Base-by-base conservation (phyloP, 64 coral and sea anemone species). In the Anthopleura sola region DNA sequence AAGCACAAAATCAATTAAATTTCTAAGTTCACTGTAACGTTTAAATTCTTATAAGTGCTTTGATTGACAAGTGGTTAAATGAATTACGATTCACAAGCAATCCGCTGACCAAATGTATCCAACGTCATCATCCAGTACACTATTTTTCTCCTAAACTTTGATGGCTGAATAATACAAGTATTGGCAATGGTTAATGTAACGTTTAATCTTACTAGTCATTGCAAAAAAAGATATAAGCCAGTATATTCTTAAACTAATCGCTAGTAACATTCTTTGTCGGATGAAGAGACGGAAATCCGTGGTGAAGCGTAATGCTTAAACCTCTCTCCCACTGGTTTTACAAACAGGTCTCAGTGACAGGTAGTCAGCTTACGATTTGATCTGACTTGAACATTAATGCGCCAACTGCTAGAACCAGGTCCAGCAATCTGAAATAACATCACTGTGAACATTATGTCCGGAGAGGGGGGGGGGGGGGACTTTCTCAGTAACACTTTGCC, bases 351-450 rank as follows among this genome's bases (percentile, higher is more conserved):
- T 32, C n/a, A 71, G 28, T 71, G 66, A 71, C 66, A 71, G 26
- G 66, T 28, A 71, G 66, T 71, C n/a, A 32, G 66, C 66, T 71
- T 71, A 34, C n/a, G 66, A 71, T 71, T 69, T 34, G 66, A 71
- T 71, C 26, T 29, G 66, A 71, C 66, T 36, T 32, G 66, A 71
- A 36, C 21, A 62, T 62, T 62, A 26, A 53, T 53, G 50, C 50
- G 40, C 40, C 4, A 44, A 44, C 40, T 56, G 55, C 20, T 56
- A 56, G 55, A 21, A 56, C 4, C 55, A 56, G 55, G 55, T 56
- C 58, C 50, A 53, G 50, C 50, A 53, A 6, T 53, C 50, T 53
- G 50, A 53, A 53, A 7, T 53, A 53, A 53, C 50, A 53, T 53
- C 14, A 53, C 11, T 3, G 1, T 53, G 50, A 17, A 53, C 12